Evolutionary conservation across 2,888 invertebrate species (phyloP).

Genomic region (Synergus umbraculus): DNA sequence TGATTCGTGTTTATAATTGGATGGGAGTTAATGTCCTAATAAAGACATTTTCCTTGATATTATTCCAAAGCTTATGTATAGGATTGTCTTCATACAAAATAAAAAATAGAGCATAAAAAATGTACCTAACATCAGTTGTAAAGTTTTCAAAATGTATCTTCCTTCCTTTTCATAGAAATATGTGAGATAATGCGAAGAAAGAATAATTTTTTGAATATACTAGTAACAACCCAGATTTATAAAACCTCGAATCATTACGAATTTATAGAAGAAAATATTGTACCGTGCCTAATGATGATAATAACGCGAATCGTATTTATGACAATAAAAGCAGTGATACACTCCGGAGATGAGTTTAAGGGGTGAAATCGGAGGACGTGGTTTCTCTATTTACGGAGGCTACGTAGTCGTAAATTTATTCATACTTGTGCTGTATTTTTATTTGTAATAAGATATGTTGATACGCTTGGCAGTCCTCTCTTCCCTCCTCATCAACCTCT

Average conservation of each 20-base stretch:
- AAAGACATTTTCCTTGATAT: no score
- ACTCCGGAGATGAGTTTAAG: background rate
- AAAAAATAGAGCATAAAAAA: no score
- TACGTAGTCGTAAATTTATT: constrained; percentile 74
- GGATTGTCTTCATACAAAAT: no score
- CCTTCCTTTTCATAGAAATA: no score
- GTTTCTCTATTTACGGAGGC: constrained; percentile 54
- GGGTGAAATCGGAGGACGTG: constrained; percentile 14
- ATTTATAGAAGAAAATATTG: background rate
- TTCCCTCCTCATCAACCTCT: constrained; percentile 58
- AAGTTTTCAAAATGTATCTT: no score
- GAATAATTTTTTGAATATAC: background rate
- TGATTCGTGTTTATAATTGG: no score
- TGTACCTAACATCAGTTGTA: no score
- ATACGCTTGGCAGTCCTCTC: constrained; percentile 66
- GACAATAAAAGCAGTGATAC: constrained; percentile 9
- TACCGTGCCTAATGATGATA: background rate
- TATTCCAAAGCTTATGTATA: no score
- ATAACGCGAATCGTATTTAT: constrained; percentile 1
- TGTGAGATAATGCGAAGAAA: background rate
- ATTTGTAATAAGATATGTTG: constrained; percentile 76
- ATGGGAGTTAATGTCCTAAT: no score
- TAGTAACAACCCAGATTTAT: background rate
- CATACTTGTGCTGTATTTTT: constrained; percentile 75
- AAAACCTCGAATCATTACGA: background rate